These are phyloP conservation scores for Pyxicephalus adspersus DNA, from an alignment of 2,113 vertebrate genomes.

Conservation along the genomic window DNA sequence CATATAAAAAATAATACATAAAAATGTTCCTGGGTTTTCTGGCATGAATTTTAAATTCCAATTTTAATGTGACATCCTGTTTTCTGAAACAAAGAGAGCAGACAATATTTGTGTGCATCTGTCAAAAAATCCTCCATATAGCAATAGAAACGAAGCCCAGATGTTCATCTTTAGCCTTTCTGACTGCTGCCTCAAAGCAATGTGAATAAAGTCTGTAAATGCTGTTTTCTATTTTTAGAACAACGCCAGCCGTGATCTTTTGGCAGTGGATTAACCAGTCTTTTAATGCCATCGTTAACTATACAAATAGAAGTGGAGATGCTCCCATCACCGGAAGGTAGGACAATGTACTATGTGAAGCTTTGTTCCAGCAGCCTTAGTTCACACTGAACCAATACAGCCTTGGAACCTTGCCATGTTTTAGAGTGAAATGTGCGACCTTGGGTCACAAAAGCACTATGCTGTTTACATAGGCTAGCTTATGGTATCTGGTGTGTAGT, in stretches of 20 bases:
- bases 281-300: constrained; percentile 97
- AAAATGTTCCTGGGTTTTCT: too few species aligned
- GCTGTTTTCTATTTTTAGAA: constrained; percentile 71
- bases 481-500: not conserved
- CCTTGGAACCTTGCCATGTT: constrained; percentile 8
- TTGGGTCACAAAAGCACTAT: constrained; percentile 5
- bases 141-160: not conserved
- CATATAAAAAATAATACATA: too few species aligned
- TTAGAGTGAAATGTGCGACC: not conserved
- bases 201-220: constrained; percentile 5
- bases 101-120: constrained; percentile 3
- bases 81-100: not conserved
- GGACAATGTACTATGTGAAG: constrained; percentile 58
- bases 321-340: constrained; percentile 90
- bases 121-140: not conserved
- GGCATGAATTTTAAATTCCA: too few species aligned
- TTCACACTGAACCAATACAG: not conserved
- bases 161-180: constrained; percentile 16
- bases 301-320: constrained; percentile 95
- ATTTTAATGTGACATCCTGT: not conserved
- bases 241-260: constrained; percentile 91
- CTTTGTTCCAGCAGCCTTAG: not conserved
- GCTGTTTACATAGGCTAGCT: not conserved
- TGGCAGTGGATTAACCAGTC: constrained; percentile 99
- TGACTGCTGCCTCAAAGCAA: constrained; percentile 11